Evolutionary conservation across 2,113 vertebrate species (phyloP), one percentile per base, ranked within the genome.

Genomic region (Leiothrix lutea): DNA sequence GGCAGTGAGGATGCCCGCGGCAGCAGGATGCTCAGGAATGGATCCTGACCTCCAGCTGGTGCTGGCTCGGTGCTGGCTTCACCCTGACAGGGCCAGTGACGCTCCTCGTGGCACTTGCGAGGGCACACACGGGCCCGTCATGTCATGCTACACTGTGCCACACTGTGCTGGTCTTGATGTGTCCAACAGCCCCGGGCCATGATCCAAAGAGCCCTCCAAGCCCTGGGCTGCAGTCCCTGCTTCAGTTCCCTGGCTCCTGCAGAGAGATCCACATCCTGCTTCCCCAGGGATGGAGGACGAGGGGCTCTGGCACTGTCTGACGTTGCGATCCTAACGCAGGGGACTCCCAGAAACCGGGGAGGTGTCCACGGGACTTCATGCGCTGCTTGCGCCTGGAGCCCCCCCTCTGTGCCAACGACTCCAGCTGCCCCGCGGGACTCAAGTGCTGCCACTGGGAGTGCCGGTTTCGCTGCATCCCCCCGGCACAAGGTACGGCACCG

Each of bases 401-500:
- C 36, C 80, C 94, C 0, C 88, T 94, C 64, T 95, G 95, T 11
- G 8, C 77, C 80, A 79, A 71, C 0, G 86, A 96, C 80, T 81
- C 88, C 57, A 33, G 17, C 51, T 97, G 96, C 47, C 91, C 64
- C 0, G 25, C 69, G 3, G 8, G 29, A 53, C 80, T 95, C 24
- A 97, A 95, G 86, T 95, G 96, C 89, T 97, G 96, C 53, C 14
- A 5, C 44, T 28, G 6, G 44, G 72, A 84, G 19, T 95, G 96
- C 65, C 77, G 4, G 57, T 45, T 89, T 12, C 80, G 60, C 83
- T 97, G 95, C 77, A 71, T 66, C 12, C 35, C 61, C 5, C 89
- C 86, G 0, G 95, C 94, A n/a, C 77, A 86, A 94, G 96, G 95
- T 94, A 94, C 2, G 0, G 58, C 36, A 42, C 12, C 0, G 0